Percentiles rank a stretch among this genome's conserved stretches.
Conservation (phyloP, 2,888 invertebrate species). For the Tachystola acroxantha region DNA sequence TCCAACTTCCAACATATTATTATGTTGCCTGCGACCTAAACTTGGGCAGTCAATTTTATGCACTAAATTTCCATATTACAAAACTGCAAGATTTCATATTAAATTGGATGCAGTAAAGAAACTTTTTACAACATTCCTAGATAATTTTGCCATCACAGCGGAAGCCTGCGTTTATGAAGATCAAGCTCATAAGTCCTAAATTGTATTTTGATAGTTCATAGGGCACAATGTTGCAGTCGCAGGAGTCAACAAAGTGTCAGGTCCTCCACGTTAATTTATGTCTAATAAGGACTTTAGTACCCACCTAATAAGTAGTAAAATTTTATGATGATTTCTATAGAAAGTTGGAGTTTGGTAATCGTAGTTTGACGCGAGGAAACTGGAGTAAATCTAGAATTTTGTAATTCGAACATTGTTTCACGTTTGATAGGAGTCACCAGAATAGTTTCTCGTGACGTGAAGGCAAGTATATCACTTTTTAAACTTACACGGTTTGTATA, state of each 20-base stretch:
- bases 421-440: too few relatives aligned
- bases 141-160: conserved; percentile 1
- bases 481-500: too few relatives aligned
- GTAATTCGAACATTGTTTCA: too few relatives aligned
- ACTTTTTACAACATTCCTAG: conserved; percentile 1
- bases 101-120: conserved; percentile 1
- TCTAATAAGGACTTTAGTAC: conserved; percentile 48
- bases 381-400: too few relatives aligned
- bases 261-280: conserved; percentile 45
- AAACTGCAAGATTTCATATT: background rate
- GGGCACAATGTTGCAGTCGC: conserved; percentile 30
- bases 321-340: conserved; percentile 35
- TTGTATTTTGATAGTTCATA: conserved; percentile 21
- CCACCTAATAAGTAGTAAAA: conserved; percentile 39
- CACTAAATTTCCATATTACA: background rate
- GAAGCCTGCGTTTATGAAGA: conserved; percentile 4
- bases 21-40: too few relatives aligned
- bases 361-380: too few relatives aligned
- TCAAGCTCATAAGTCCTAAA: conserved; percentile 11
- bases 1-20: too few relatives aligned
- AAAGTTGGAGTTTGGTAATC: too few relatives aligned
- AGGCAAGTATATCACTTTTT: too few relatives aligned
- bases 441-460: too few relatives aligned
- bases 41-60: too few relatives aligned
- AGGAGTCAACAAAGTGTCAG: conserved; percentile 33